Evolutionary conservation across 2,113 vertebrate species (phyloP).

Genomic region (Tringa solitaria): DNA sequence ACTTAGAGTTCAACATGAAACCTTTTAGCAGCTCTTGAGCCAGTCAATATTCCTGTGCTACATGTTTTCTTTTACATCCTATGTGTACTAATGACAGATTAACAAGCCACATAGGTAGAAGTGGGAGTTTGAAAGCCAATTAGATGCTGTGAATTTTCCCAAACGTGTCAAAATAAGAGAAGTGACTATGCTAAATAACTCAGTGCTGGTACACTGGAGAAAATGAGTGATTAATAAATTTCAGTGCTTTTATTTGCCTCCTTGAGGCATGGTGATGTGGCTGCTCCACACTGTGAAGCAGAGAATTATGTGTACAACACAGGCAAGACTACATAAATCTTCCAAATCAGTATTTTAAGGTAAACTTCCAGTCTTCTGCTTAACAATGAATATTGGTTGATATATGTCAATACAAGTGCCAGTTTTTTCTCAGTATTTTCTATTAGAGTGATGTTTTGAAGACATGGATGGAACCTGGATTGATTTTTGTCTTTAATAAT

Average conservation of each 20-base stretch:
- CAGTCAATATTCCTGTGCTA: neutral
- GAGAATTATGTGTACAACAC: neutral
- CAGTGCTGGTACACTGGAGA: conserved; percentile 30
- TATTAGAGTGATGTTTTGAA: neutral
- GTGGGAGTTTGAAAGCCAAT: conserved; percentile 64
- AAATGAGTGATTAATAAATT: conserved; percentile 56
- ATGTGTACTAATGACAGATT: conserved; percentile 51
- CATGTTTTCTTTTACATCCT: neutral
- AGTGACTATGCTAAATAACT: conserved; percentile 61
- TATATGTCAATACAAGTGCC: neutral
- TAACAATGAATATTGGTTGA: neutral
- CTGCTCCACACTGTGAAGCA: neutral
- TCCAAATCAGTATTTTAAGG: neutral
- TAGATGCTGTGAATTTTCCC: conserved; percentile 47
- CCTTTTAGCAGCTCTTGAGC: conserved; percentile 15
- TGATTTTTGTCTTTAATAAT: neutral
- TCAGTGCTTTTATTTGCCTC: conserved; percentile 6
- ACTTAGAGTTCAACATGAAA: neutral
- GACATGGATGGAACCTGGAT: neutral
- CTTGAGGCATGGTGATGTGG: neutral
- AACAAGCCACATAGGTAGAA: conserved; percentile 47
- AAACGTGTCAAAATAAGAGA: conserved; percentile 69
- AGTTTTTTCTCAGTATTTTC: neutral
- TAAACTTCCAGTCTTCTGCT: neutral
- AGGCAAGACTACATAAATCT: neutral